Evolutionary conservation across 2,888 invertebrate genomes (phyloP), one percentile per base, ranked within the genome.

Genomic region (Mythimna loreyi): DNA sequence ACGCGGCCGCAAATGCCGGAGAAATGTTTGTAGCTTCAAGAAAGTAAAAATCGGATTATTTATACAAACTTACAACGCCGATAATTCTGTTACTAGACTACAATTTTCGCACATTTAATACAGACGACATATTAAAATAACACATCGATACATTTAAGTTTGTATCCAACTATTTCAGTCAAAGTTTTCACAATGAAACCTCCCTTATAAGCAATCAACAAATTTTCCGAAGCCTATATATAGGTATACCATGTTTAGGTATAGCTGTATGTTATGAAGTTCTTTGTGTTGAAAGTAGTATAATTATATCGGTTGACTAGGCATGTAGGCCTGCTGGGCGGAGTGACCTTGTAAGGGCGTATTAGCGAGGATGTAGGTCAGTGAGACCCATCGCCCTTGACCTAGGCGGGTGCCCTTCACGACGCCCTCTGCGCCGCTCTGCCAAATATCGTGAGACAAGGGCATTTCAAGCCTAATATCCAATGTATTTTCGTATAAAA

Each of bases 331-430:
- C 87, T 86, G 83, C 79, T 82, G 80, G 82, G 76, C 81, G 75
- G 62, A 66, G 82, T 83, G 87, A 92, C 92, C 92, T 92, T 91
- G 88, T 81, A 75, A 90, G 89, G 91, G 90, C 90, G 89, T 87
- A 91, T 91, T 90, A 91, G 86, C 85, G 86, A 87, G 85, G 86
- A 94, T 94, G 91, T 94, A 94, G 95, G 94, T 93, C 94, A 94
- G 90, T 88, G 87, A 91, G 91, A 87, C 90, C 82, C 87, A 83
- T 68, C 84, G 91, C 92, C 95, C 95, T 94, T 95, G 95, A 94
- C 94, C 95, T 91, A 92, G 90, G 83, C 86, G 82, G 90, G 86
- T 88, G 92, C 92, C 93, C 93, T 92, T 91, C 90, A 84, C 76
- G 84, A 74, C 87, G 90, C 87, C 90, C 89, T 85, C 85, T 76